These are phyloP conservation scores for Cuniculus paca DNA, from an alignment of 2,797 vertebrate species.

Conservation along the genomic window DNA sequence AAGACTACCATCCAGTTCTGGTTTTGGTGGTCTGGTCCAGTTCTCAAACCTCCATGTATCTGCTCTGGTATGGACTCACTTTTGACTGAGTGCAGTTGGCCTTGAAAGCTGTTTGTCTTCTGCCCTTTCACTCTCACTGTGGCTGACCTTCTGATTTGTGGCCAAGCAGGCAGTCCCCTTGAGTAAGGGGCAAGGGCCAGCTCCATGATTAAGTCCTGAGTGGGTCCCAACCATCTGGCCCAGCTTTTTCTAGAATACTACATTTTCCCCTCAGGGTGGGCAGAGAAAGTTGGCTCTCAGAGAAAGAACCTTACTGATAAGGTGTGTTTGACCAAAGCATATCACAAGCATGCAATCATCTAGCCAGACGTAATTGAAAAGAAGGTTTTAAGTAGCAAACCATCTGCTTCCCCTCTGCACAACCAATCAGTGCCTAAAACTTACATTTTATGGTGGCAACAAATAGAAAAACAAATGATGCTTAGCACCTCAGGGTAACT, in stretches of 20 bases:
- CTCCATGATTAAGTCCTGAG: slow-evolving; percentile 50
- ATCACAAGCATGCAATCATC: slow-evolving; percentile 36
- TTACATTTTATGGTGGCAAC: not conserved
- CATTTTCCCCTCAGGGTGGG: not conserved
- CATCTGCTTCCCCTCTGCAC: not conserved
- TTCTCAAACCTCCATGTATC: not conserved
- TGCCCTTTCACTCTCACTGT: not conserved
- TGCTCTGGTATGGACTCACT: not conserved
- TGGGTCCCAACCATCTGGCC: not conserved
- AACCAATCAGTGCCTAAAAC: not conserved
- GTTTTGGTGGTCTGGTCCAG: not conserved
- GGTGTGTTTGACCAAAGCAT: slow-evolving; percentile 53
- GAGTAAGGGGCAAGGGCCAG: not conserved
- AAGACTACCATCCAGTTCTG: not conserved
- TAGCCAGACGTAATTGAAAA: slow-evolving; percentile 59
- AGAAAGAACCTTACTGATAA: slow-evolving; percentile 55
- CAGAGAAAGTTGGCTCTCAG: slow-evolving; percentile 55
- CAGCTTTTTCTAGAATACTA: not conserved
- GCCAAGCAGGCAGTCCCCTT: not conserved
- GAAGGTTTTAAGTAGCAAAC: slow-evolving; percentile 17
- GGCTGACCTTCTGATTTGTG: not conserved
- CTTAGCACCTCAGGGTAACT: not conserved
- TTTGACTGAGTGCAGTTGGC: not conserved
- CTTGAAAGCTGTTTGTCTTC: not conserved
- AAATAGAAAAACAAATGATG: slow-evolving; percentile 6